phyloP scores from a whole-genome alignment of 2,113 vertebrate species.

The Vulpes vulpes region DNA sequence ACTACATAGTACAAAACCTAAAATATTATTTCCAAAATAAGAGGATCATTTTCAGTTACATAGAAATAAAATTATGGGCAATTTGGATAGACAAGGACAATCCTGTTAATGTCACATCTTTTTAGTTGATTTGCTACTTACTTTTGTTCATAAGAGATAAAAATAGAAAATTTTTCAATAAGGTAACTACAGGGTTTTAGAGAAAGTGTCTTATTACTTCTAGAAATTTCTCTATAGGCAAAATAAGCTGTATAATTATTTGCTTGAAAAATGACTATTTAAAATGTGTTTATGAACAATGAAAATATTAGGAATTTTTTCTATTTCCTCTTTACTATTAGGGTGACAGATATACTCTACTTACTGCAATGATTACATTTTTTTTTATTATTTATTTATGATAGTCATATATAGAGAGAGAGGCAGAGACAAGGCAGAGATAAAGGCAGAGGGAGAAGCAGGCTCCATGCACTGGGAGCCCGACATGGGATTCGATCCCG shows the following conservation, averaged over 20 bases:
- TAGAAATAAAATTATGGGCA: neutral
- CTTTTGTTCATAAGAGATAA: slow-evolving; percentile 6
- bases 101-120: neutral
- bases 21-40: slow-evolving; percentile 11
- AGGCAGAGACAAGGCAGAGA: no score
- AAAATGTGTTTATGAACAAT: neutral
- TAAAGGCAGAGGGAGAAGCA: no score
- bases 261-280: neutral
- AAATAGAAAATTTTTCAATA: neutral
- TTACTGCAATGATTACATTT: neutral
- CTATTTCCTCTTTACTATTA: neutral
- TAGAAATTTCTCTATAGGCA: neutral
- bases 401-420: no score
- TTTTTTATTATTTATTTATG: no score
- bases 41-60: neutral
- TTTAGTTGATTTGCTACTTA: neutral
- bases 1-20: neutral
- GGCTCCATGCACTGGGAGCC: no score
- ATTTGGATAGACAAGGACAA: neutral
- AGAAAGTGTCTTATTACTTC: neutral
- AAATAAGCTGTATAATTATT: neutral
- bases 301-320: neutral
- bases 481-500: no score
- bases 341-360: neutral
- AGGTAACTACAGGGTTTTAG: neutral